phyloP scores from a whole-genome alignment of 1,140 invertebrate genomes.

The Magallana angulata region DNA sequence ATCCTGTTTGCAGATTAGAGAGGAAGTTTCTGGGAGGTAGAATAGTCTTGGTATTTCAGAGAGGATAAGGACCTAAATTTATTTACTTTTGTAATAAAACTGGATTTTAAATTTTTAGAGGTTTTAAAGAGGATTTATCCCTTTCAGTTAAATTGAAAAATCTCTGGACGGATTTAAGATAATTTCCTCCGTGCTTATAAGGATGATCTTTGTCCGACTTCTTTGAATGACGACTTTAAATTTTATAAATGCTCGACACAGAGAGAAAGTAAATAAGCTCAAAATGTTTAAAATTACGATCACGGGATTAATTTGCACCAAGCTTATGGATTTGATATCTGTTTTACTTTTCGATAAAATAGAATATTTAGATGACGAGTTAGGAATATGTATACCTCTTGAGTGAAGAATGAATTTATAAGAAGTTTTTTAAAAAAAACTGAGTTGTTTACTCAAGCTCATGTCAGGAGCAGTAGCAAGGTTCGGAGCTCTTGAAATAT shows the following conservation, averaged over 20 bases:
- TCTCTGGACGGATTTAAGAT: constrained; percentile 38
- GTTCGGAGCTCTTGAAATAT: background rate
- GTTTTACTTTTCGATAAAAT: constrained; percentile 10
- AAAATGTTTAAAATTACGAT: constrained; percentile 31
- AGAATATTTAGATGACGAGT: constrained; percentile 4
- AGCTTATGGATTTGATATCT: constrained; percentile 10
- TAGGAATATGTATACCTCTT: constrained; percentile 10
- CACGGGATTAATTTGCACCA: constrained; percentile 32
- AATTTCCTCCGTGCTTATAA: constrained; percentile 37
- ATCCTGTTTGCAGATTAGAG: constrained; percentile 18
- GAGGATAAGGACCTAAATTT: constrained; percentile 36
- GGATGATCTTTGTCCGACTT: constrained; percentile 44
- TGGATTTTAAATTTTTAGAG: constrained; percentile 40
- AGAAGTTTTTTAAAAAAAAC: background rate
- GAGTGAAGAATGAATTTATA: background rate
- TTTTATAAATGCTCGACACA: background rate
- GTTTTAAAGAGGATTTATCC: constrained; percentile 30
- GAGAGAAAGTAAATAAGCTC: constrained; percentile 37
- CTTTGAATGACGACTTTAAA: constrained; percentile 20
- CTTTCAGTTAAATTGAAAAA: constrained; percentile 36
- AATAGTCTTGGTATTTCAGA: constrained; percentile 12
- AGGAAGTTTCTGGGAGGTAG: constrained; percentile 17
- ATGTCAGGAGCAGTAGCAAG: background rate
- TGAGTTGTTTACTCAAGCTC: constrained; percentile 11
- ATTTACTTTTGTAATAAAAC: constrained; percentile 43